Base-by-base conservation (phyloP, 2,888 invertebrate genomes). In the Dynastes maya region DNA sequence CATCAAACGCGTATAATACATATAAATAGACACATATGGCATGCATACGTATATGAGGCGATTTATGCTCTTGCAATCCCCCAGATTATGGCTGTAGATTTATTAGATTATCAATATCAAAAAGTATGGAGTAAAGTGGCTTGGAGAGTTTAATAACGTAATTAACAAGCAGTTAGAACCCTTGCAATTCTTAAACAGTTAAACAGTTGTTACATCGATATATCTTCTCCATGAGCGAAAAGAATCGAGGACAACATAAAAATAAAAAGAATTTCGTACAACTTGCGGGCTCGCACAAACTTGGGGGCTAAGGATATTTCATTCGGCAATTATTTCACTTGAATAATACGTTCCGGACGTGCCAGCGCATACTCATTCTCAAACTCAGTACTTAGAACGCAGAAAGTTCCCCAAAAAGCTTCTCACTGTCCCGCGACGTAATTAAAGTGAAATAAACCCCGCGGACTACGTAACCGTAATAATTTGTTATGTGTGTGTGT, bases 391-490 rank as follows among this genome's bases (percentile, higher is more conserved):
- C 1, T n/a, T 53, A n/a, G 6, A 2, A 8, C 16, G 55, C 45
- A 11, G 8, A 45, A 45, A 45, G 9, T 45, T 16, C 16, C 5
- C 22, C 55, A 58, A 22, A 58, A 16, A 58, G 55, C 22, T n/a
- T 27, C 9, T 22, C 55, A 22, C 4, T 22, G 16, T 22, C 16
- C 55, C n/a, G 4, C n/a, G 55, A 8, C 27, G 65, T 67, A 67
- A 67, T 67, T 67, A 67, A 45, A 67, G 45, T 45, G 65, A 67
- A 67, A 45, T 67, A 67, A 67, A 67, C 65, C 65, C 2, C 22
- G 63, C 45, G 16, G 55, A 58, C 65, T 67, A 67, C 45, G 65
- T 67, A 67, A 67, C 65, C 65, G 65, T 67, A 67, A 67, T 67
- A 67, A 67, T 67, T 67, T 67, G 65, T 67, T 67, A 67, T 67